These are phyloP conservation scores for Rhipidura dahli DNA, from an alignment of 2,113 vertebrate species.

Conservation along the genomic window DNA sequence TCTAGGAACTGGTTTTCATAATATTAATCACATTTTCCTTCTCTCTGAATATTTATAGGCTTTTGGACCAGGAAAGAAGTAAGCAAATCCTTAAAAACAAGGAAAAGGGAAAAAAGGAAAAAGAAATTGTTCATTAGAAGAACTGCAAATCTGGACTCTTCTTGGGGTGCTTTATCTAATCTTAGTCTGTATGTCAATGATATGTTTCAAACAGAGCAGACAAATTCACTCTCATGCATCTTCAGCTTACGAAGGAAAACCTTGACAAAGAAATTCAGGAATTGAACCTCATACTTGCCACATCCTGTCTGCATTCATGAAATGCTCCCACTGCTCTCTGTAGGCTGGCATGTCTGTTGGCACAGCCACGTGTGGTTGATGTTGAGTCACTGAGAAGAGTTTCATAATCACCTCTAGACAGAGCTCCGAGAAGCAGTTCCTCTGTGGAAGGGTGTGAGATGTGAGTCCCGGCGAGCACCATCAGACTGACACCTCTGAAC, in stretches of 20 bases:
- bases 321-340: background rate
- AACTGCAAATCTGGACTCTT: background rate
- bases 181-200: background rate
- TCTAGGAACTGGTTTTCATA: conserved; percentile 54
- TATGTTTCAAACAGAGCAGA: background rate
- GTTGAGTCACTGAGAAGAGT: background rate
- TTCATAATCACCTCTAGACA: background rate
- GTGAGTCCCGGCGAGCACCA: background rate
- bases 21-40: conserved; percentile 58
- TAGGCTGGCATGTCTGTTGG: background rate
- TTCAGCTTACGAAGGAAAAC: background rate
- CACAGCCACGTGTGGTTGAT: background rate
- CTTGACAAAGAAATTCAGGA: background rate
- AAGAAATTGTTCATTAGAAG: background rate
- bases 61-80: conserved; percentile 59
- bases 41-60: conserved; percentile 48
- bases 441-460: background rate
- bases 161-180: background rate
- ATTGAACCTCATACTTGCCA: background rate
- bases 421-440: background rate
- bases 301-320: background rate
- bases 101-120: background rate
- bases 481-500: background rate
- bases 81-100: background rate
- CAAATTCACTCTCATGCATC: background rate